phyloP scores from a whole-genome alignment of 1,140 invertebrate genomes.

The Bombus difficillimus region DNA sequence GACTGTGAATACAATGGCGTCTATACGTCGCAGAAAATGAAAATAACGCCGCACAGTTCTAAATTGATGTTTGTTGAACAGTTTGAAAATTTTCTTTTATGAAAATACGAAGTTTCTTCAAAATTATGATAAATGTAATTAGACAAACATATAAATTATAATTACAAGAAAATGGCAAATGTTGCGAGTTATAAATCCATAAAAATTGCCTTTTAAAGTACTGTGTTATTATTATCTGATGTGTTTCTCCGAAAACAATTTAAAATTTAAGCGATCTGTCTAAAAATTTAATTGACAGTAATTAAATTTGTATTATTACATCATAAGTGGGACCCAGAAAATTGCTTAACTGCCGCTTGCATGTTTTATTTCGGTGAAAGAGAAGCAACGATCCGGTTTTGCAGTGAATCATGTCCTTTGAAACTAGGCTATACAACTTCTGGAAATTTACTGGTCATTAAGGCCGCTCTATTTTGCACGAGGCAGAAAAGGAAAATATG shows the following conservation, averaged over 20 bases:
- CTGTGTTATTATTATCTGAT: no score
- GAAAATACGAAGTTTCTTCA: not conserved
- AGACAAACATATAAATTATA: not conserved
- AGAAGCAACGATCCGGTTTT: no score
- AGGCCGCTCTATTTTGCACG: slow-evolving; percentile 10
- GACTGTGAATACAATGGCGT: slow-evolving; percentile 67
- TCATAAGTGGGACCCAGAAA: no score
- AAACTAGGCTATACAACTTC: slow-evolving; percentile 11
- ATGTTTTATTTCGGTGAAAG: not conserved
- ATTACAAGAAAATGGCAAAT: not conserved
- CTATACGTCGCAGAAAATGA: slow-evolving; percentile 61
- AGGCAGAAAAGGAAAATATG: slow-evolving; percentile 22
- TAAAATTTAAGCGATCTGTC: no score
- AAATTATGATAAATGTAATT: not conserved
- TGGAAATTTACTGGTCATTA: slow-evolving; percentile 59
- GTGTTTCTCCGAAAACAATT: no score
- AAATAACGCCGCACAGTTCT: slow-evolving; percentile 37
- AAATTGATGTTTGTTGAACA: slow-evolving; percentile 4
- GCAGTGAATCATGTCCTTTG: slow-evolving; percentile 23
- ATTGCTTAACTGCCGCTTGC: not conserved
- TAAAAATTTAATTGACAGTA: no score
- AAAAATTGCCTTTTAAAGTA: not conserved
- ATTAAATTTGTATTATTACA: no score
- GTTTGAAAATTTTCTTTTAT: not conserved
- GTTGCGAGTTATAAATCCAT: not conserved